Evolutionary conservation across 1,140 invertebrate species (phyloP).

Genomic region (Zaprionus gabonicus): DNA sequence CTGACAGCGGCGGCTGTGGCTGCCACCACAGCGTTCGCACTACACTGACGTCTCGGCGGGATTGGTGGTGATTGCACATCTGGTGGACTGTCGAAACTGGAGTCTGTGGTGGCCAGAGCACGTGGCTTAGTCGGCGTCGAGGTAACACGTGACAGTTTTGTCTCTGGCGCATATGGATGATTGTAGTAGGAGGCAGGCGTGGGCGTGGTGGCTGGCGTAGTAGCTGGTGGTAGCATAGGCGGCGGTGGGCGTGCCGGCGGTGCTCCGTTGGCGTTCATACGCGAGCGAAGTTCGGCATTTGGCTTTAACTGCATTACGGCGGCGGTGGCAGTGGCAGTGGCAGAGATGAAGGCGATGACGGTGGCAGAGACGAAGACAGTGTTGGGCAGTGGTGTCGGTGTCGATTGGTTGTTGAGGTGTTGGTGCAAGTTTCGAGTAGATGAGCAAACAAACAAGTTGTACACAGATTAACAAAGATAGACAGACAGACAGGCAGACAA

Average conservation of each 20-base stretch:
- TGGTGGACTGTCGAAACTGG: constrained; percentile 75
- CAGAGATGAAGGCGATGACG: constrained; percentile 28
- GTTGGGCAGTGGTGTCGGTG: background rate
- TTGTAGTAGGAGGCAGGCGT: constrained; percentile 70
- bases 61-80: constrained; percentile 82
- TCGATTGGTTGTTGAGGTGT: constrained; percentile 20
- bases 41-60: constrained; percentile 73
- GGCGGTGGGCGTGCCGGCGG: constrained; percentile 75
- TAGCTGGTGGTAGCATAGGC: constrained; percentile 30
- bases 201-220: constrained; percentile 31
- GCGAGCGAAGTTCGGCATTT: constrained; percentile 55
- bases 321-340: constrained; percentile 42
- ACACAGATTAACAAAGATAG: constrained; percentile 42
- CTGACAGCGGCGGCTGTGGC: constrained; percentile 74
- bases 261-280: constrained; percentile 37
- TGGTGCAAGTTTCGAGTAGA: constrained; percentile 53
- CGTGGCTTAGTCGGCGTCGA: constrained; percentile 61
- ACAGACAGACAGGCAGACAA: constrained; percentile 50
- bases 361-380: constrained; percentile 18
- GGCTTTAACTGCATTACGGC: constrained; percentile 74
- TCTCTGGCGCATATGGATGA: constrained; percentile 70
- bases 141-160: constrained; percentile 59
- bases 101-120: constrained; percentile 60
- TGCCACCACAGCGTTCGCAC: constrained; percentile 64
- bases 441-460: constrained; percentile 51